Base-by-base conservation (phyloP, 2,888 invertebrate genomes). In the Gnatocerus cornutus region DNA sequence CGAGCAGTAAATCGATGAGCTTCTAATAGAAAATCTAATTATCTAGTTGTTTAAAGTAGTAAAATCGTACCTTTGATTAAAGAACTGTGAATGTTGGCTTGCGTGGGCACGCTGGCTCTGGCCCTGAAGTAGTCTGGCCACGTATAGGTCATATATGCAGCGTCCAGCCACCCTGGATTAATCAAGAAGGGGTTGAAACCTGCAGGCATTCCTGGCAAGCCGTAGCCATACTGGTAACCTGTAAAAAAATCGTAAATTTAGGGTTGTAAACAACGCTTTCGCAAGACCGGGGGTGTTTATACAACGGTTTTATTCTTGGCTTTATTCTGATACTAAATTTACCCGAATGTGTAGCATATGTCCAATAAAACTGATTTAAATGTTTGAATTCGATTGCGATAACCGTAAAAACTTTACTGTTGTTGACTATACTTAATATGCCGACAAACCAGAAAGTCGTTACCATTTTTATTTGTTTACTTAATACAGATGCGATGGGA, bases 121-220 rank as follows among this genome's bases (percentile, higher is more conserved):
- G 87, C 86, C 46, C 90, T 85, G 84, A 93, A 91, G 82, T 93
- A 93, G 80, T 93, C 93, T 4, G 89, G 88, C 85, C 88, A 87
- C 0, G 87, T 88, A 83, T 94, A 94, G 78, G 91, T 90, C 85
- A 94, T 89, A 83, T 94, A 94, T 3, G 93, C 92, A 1, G 93
- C 92, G 81, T 96, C 96, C 76, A 96, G 85, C 93, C 95, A 95
- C 33, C 92, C 92, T 0, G 94, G 92, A 80, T 93, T 93, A 66
- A 95, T 85, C 71, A 96, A 87, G 84, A 94, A 93, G 1, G 93
- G 93, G 78, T 91, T 92, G 83, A 93, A 93, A 14, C 90, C 90
- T 41, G 91, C 92, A 1, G 92, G 92, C 63, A 85, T 75, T 59
- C 88, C 87, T 10, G 87, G 87, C 4, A 89, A 84, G 29, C 87